These are phyloP conservation scores for Calvadosia cruxmelitensis DNA, from an alignment of 30 jellyfish, hydroid and myxozoan species.

Conservation along the genomic window DNA sequence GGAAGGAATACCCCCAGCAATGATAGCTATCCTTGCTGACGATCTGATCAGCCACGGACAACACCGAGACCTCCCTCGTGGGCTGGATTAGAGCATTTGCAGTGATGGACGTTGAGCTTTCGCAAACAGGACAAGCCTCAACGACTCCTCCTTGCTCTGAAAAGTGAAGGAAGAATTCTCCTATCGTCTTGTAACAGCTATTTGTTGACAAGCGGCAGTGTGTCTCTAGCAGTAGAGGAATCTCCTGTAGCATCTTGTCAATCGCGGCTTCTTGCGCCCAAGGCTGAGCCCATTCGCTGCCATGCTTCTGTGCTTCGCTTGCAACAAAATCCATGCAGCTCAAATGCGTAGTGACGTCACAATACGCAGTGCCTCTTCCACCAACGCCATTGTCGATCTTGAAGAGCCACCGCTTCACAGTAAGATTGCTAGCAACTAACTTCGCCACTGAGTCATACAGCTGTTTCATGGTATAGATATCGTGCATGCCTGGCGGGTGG, in stretches of 20 bases:
- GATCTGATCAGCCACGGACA: constrained; percentile 88
- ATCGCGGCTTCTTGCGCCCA: constrained; percentile 84
- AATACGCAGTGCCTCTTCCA: constrained; percentile 90
- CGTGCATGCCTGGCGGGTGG: constrained; percentile 65
- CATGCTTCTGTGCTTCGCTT: constrained; percentile 64
- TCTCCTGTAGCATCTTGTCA: constrained; percentile 40
- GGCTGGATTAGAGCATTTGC: constrained; percentile 79
- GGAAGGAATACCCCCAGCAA: constrained; percentile 79
- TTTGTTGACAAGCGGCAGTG: background rate
- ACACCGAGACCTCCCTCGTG: constrained; percentile 25
- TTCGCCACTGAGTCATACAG: constrained; percentile 64
- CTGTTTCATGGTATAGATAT: constrained; percentile 44
- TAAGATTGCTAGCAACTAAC: constrained; percentile 41
- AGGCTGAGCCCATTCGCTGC: constrained; percentile 77
- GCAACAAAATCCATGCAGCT: constrained; percentile 48
- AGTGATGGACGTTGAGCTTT: constrained; percentile 64
- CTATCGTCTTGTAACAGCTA: background rate
- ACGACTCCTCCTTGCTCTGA: constrained; percentile 54
- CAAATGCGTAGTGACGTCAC: constrained; percentile 56
- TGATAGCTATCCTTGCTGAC: background rate
- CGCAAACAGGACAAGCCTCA: constrained; percentile 85
- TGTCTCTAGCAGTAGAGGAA: constrained; percentile 44
- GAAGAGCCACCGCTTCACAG: constrained; percentile 64
- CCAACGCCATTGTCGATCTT: constrained; percentile 72
- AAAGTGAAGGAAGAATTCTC: background rate